A percentile compares a stretch with the other conserved stretches of the same genome.
Evolutionary conservation across 2,113 vertebrate genomes (phyloP).

Genomic region (Dasypus novemcinctus): DNA sequence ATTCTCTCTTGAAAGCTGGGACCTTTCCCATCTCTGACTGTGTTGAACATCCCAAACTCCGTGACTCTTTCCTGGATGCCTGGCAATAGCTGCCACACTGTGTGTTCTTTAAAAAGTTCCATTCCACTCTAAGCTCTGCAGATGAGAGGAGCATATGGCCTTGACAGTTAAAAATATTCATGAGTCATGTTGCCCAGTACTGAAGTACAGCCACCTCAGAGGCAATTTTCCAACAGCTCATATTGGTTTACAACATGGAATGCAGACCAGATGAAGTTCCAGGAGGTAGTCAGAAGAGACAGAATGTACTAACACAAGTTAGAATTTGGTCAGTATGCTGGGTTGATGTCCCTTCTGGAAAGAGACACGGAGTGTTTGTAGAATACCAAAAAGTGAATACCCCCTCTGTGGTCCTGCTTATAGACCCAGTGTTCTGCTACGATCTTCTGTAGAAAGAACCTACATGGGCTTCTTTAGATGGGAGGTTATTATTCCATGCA

Average conservation of each 20-base stretch:
- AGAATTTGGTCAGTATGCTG: slow-evolving; percentile 57
- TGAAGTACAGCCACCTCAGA: slow-evolving; percentile 62
- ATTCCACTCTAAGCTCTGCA: neutral
- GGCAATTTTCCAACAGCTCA: slow-evolving; percentile 53
- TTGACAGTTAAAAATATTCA: slow-evolving; percentile 66
- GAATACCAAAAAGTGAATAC: slow-evolving; percentile 1
- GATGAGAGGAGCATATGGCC: slow-evolving; percentile 62
- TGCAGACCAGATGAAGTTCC: slow-evolving; percentile 65
- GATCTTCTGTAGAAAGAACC: neutral
- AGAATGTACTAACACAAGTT: slow-evolving; percentile 39
- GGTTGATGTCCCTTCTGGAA: slow-evolving; percentile 46
- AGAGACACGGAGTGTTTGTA: slow-evolving; percentile 23
- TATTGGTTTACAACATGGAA: slow-evolving; percentile 57
- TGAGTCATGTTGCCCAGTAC: slow-evolving; percentile 46
- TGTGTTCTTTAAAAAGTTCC: slow-evolving; percentile 23
- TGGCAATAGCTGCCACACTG: slow-evolving; percentile 43
- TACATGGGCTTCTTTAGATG: neutral
- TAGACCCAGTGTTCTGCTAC: neutral
- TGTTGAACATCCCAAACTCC: neutral
- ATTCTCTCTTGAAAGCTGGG: neutral
- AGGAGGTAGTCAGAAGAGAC: slow-evolving; percentile 45
- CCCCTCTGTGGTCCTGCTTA: neutral
- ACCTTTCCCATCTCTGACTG: neutral
- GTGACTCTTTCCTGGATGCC: neutral
- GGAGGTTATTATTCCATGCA: neutral